Evolutionary conservation across 1,140 invertebrate genomes (phyloP), one percentile per base, ranked within the genome.

Genomic region (Hycleus cichorii): DNA sequence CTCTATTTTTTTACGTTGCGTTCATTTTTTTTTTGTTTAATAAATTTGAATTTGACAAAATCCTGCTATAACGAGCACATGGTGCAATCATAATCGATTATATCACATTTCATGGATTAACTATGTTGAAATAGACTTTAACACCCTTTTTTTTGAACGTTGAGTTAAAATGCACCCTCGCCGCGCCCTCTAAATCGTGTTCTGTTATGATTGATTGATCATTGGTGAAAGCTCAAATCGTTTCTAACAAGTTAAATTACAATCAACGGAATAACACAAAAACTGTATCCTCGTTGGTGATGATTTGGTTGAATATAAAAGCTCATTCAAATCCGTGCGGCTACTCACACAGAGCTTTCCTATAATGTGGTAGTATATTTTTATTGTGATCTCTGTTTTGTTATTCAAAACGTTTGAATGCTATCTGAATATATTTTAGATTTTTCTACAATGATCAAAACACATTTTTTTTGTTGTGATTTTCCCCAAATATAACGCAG

Each of bases 361-460:
- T 32, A 47, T 60, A 62, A 66, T 62, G 59, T 59, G 62, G 60
- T 47, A 57, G 57, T 65, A 64, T 61, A 66, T 59, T 66, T 65
- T 66, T 64, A 62, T 62, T 62, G 59, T 59, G 49, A 56, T 50
- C 54, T 49, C 25, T 57, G 64, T 62, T 62, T 64, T 64, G 59
- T 60, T 66, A 66, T 64, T 66, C 62, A 64, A 64, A 64, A 53
- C 52, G 52, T 52, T 60, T 18, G 49, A 51, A 57, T 48, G 44
- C 52, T 59, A 58, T 65, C 59, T 63, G 64, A 66, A 66, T 66
- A 66, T 51, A 58, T 62, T 60, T 58, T 55, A 38, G 57, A 64
- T 59, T 61, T 59, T 62, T 52, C 42, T 57, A 39, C 47, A 45
- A n/a, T 60, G 7, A 18, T 18, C 18, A 18, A 18, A 18, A 18